Percentiles rank a stretch among this genome's conserved stretches.
These are phyloP conservation scores for Meloidogyne floridensis DNA, from an alignment of 1,140 invertebrate species.

Conservation along the genomic window DNA sequence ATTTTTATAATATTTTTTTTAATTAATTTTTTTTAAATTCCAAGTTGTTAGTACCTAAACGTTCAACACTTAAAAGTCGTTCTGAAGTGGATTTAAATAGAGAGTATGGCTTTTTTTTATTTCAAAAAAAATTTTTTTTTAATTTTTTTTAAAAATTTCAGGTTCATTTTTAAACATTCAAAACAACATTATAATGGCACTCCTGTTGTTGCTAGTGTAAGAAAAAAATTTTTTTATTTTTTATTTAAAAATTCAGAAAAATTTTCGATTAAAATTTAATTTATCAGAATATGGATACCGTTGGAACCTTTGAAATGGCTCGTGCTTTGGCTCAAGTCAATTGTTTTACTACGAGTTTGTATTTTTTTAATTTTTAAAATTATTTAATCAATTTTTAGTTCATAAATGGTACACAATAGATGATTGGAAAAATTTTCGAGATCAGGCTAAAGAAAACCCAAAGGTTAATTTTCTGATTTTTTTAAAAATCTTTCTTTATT, in stretches of 20 bases:
- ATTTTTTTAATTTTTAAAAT: slow-evolving; percentile 70
- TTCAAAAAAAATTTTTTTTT: slow-evolving; percentile 8
- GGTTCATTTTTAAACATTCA: slow-evolving; percentile 86
- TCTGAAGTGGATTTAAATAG: slow-evolving; percentile 75
- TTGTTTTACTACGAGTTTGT: slow-evolving; percentile 77
- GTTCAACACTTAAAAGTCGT: slow-evolving; percentile 84
- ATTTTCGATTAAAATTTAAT: neutral
- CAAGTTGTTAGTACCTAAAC: slow-evolving; percentile 75
- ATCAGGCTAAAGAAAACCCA: slow-evolving; percentile 32
- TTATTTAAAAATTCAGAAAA: no score
- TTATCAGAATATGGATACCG: slow-evolving; percentile 84
- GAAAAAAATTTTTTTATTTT: neutral
- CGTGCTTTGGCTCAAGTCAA: slow-evolving; percentile 79
- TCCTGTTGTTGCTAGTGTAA: slow-evolving; percentile 82
- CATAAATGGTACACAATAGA: slow-evolving; percentile 82
- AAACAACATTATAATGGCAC: slow-evolving; percentile 81
- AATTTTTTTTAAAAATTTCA: slow-evolving; percentile 31
- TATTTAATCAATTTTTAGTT: slow-evolving; percentile 9
- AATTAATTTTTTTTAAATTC: neutral
- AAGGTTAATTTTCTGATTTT: slow-evolving; percentile 24
- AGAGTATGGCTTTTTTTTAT: slow-evolving; percentile 63
- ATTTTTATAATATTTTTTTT: no score
- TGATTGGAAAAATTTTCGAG: slow-evolving; percentile 81
- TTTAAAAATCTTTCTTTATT: neutral
- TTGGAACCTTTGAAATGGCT: slow-evolving; percentile 93